These are phyloP conservation scores for Enteromius treurensis DNA, from an alignment of 2,797 vertebrate genomes.

Conservation along the genomic window DNA sequence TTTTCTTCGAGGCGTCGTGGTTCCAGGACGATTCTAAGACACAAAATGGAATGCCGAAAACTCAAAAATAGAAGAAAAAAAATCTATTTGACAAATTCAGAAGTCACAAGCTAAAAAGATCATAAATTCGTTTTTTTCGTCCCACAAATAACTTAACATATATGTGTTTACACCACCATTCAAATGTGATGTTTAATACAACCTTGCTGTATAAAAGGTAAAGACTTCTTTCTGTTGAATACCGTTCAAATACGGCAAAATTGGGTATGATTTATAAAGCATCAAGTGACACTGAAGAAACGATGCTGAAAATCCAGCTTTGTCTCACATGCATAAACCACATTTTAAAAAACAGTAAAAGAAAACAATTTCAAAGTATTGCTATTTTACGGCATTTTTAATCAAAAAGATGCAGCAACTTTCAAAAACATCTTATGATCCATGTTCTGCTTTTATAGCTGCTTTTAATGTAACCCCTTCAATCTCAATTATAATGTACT, in stretches of 20 bases:
- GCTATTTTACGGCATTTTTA: background rate
- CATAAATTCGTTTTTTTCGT: background rate
- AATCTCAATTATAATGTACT: background rate
- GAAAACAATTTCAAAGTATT: background rate
- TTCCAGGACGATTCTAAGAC: conserved; percentile 61
- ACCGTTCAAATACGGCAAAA: background rate
- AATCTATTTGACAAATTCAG: background rate
- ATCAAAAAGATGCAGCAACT: background rate
- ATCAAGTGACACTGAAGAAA: background rate
- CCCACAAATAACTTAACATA: background rate
- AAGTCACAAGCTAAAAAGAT: background rate
- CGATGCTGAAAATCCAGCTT: background rate
- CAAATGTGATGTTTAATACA: background rate
- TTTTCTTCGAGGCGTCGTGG: conserved; percentile 83
- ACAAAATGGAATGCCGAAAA: background rate
- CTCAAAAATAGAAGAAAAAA: conserved; percentile 9
- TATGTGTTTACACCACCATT: background rate
- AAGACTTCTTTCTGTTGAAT: background rate
- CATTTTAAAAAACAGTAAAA: background rate
- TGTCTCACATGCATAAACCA: background rate
- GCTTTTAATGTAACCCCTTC: background rate
- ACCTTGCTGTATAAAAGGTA: too few relatives aligned
- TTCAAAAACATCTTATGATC: background rate
- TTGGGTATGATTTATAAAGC: background rate
- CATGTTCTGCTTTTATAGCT: too few relatives aligned